A percentile compares a stretch with the other conserved stretches of the same genome.
phyloP scores from a whole-genome alignment of 2,888 invertebrate species.

The Melitaea athalia region DNA sequence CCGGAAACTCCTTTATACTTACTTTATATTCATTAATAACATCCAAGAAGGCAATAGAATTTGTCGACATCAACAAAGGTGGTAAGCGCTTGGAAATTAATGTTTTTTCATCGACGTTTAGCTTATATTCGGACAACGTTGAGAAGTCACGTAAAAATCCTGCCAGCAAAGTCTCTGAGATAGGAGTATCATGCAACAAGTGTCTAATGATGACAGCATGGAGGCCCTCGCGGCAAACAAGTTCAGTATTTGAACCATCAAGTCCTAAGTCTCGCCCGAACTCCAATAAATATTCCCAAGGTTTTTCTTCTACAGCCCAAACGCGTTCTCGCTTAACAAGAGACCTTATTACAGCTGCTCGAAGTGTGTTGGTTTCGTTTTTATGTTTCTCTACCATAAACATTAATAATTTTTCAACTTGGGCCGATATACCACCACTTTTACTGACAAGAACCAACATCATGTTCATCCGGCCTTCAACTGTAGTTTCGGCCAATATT shows the following conservation, averaged over 20 bases:
- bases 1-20: constrained; percentile 42
- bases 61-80: constrained; percentile 43
- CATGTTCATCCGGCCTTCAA: constrained; percentile 59
- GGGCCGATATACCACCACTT: constrained; percentile 54
- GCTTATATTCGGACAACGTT: constrained; percentile 52
- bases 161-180: constrained; percentile 42
- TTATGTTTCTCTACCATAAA: constrained; percentile 49
- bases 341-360: constrained; percentile 63
- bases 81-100: constrained; percentile 44
- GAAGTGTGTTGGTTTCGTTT: constrained; percentile 60
- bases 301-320: constrained; percentile 58
- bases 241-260: constrained; percentile 53
- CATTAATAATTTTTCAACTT: constrained; percentile 52
- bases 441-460: constrained; percentile 67
- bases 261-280: constrained; percentile 61
- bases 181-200: constrained; percentile 45
- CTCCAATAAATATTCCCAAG: constrained; percentile 55
- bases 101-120: constrained; percentile 49
- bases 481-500: constrained; percentile 50
- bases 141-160: constrained; percentile 54
- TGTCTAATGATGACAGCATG: constrained; percentile 60
- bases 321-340: constrained; percentile 58
- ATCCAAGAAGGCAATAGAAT: constrained; percentile 47
- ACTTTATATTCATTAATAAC: constrained; percentile 49
- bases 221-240: constrained; percentile 58